These are phyloP conservation scores for Sycophaga agraensis DNA, from an alignment of 1,140 invertebrate genomes.

Conservation along the genomic window DNA sequence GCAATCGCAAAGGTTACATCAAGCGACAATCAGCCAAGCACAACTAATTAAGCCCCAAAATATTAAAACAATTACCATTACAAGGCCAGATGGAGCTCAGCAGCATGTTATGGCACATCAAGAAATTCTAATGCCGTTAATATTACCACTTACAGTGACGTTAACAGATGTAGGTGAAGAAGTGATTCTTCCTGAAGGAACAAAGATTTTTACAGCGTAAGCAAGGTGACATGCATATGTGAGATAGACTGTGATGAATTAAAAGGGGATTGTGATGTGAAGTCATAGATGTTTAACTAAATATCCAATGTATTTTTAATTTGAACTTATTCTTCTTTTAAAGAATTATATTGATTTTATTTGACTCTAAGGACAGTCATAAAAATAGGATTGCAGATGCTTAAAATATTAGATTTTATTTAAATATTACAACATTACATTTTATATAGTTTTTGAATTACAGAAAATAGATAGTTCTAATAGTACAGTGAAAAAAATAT, in stretches of 20 bases:
- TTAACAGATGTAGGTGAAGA: conserved; percentile 53
- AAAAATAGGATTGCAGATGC: too few species aligned
- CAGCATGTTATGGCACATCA: conserved; percentile 53
- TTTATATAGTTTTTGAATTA: too few species aligned
- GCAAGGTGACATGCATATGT: neutral
- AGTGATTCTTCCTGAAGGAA: conserved; percentile 54
- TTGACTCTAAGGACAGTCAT: too few species aligned
- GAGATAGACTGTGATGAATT: conserved; percentile 6
- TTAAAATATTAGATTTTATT: too few species aligned
- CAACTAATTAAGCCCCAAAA: conserved; percentile 44
- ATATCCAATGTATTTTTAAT: too few species aligned
- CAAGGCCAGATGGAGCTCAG: conserved; percentile 33
- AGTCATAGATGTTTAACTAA: too few species aligned
- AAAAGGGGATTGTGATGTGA: neutral
- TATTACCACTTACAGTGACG: conserved; percentile 53
- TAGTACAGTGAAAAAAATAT: too few species aligned
- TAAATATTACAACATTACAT: too few species aligned
- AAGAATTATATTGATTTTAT: too few species aligned
- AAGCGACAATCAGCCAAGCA: conserved; percentile 15
- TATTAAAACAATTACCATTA: conserved; percentile 52
- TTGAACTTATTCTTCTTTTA: too few species aligned
- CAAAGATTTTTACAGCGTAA: conserved; percentile 53
- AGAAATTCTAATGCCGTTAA: conserved; percentile 54
- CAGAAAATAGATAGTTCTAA: too few species aligned
- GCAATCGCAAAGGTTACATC: conserved; percentile 1